Base-by-base conservation (phyloP, 2,113 vertebrate genomes). In the Carlito syrichta region DNA sequence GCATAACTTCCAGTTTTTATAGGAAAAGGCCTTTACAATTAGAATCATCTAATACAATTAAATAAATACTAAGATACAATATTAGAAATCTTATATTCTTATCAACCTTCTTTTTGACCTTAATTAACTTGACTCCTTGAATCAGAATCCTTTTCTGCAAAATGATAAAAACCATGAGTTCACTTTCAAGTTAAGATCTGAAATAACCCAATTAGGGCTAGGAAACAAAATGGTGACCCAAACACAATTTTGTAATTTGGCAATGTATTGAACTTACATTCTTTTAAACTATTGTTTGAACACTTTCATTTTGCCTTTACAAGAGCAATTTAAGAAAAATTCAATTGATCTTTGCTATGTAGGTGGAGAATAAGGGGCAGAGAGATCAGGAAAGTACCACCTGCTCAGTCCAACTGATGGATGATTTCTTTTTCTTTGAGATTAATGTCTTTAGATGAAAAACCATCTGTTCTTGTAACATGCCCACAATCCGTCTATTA, bases 371-470 rank as follows among this genome's bases (percentile, higher is more conserved):
- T 27, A 73, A 66, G 79, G 60, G 50, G 48, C 68, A 63, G 58
- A 86, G 12, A 73, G 50, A 43, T 60, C 45, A 52, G 16, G 7
- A 89, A 48, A 83, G 58, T 52, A 77, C 66, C 92, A 96, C 94
- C 92, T 95, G 96, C 54, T 89, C 78, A 45, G 3, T 68, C 43
- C 82, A n/a, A 81, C 92, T 96, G 89, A 93, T 56, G 22, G 60
- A 96, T 94, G 56, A 8, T 78, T 96, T 77, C 32, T 68, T 82
- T 83, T 79, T 86, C 71, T 45, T 92, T 73, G 78, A 97, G 86
- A 96, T 93, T 52, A 89, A 96, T 92, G 40, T 86, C 68, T 73
- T 78, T 32, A 93, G n/a, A 68, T 91, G n/a, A 73, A 89, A 95
- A 94, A 78, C 68, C 92, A 94, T 96, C 92, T 96, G 90, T 35